Conservation (phyloP, 2,797 vertebrate genomes). For the Harpagifer antarcticus region DNA sequence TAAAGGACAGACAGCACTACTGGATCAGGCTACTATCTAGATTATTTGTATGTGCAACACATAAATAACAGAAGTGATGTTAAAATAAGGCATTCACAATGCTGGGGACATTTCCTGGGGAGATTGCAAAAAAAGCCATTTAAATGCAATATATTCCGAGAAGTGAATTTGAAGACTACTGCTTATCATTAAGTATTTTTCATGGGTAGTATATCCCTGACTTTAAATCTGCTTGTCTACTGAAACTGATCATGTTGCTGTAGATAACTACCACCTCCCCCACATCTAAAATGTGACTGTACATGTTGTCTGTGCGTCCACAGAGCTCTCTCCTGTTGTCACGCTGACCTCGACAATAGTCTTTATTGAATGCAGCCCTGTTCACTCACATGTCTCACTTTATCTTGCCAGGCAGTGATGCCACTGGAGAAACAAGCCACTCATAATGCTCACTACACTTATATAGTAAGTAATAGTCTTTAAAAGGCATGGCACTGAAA, state of each 20-base stretch:
- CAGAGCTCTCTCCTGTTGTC: constrained; percentile 58
- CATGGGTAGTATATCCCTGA: neutral
- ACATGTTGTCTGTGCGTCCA: constrained; percentile 35
- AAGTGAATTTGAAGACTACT: neutral
- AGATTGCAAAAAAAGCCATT: too few species aligned
- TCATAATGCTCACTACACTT: constrained; percentile 8
- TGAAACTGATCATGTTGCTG: constrained; percentile 8
- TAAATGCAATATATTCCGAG: neutral
- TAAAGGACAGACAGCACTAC: too few species aligned
- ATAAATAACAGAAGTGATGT: neutral
- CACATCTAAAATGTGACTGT: constrained; percentile 23
- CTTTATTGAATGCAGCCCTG: constrained; percentile 63
- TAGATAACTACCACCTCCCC: constrained; percentile 6
- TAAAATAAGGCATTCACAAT: neutral
- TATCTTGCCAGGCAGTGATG: constrained; percentile 62
- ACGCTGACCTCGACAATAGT: constrained; percentile 69
- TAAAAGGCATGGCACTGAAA: neutral
- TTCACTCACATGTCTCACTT: constrained; percentile 72
- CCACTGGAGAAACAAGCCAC: constrained; percentile 44
- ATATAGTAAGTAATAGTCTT: neutral
- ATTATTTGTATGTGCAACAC: too few species aligned
- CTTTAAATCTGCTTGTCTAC: neutral
- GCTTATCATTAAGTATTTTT: neutral
- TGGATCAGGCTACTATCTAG: too few species aligned
- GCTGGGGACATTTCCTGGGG: neutral